Conservation (phyloP, 2,888 invertebrate genomes). For the Calephelis perditalis region DNA sequence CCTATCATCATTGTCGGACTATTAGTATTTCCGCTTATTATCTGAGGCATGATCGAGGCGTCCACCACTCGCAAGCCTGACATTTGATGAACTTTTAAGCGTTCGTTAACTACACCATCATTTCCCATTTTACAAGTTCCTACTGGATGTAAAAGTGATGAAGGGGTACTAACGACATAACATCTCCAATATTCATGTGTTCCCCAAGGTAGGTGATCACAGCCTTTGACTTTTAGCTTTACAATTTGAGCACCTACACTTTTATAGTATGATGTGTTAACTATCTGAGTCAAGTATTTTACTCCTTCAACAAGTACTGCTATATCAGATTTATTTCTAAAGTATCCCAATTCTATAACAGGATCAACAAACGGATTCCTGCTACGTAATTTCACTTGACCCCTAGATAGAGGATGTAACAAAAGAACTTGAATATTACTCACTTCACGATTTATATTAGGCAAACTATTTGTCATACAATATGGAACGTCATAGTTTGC, state of each 20-base stretch:
- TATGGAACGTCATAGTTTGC: conserved; percentile 38
- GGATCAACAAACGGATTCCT: conserved; percentile 51
- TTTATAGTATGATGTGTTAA: conserved; percentile 47
- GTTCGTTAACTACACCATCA: conserved; percentile 55
- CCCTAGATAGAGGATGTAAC: conserved; percentile 55
- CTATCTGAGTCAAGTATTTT: conserved; percentile 44
- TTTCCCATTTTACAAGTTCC: conserved; percentile 63
- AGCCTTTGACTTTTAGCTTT: conserved; percentile 63
- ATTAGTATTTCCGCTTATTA: conserved; percentile 61
- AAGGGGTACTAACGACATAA: conserved; percentile 72
- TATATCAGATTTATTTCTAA: conserved; percentile 46
- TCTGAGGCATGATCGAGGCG: conserved; percentile 58
- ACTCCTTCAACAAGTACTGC: conserved; percentile 41
- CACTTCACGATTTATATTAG: conserved; percentile 46
- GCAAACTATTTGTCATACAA: conserved; percentile 43
- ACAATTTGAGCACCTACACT: conserved; percentile 41
- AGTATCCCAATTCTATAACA: conserved; percentile 50
- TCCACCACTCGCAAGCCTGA: conserved; percentile 52
- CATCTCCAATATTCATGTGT: conserved; percentile 82
- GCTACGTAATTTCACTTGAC: conserved; percentile 48
- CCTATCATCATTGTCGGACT: conserved; percentile 66
- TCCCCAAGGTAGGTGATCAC: conserved; percentile 63
- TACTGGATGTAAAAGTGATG: conserved; percentile 79
- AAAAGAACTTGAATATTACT: conserved; percentile 41
- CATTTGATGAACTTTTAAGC: conserved; percentile 49